Base-by-base conservation (phyloP, 2,888 invertebrate species). In the Hirtodrosophila alboralis region DNA sequence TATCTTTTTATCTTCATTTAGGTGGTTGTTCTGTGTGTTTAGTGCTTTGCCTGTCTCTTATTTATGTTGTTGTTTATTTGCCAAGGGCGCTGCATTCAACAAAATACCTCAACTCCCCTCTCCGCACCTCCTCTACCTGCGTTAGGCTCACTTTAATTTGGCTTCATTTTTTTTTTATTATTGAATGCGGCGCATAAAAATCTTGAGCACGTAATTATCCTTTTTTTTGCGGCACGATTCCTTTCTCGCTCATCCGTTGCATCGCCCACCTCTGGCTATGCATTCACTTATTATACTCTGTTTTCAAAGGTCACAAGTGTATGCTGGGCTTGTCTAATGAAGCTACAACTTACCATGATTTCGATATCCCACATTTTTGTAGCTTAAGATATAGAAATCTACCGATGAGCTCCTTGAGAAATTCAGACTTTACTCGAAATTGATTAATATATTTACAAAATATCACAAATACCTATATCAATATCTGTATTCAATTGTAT, bases 201-300 rank as follows among this genome's bases (percentile, higher is more conserved):
- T 84, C 78, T 79, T 78, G 68, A 78, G 80, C 87, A 86, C 87
- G 83, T 81, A 81, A 81, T 81, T 86, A 81, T 81, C 80, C 85
- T 81, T 81, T 79, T 60, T 81, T 67, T 56, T 51, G 33, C 33
- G 49, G 70, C 63, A 69, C 70, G 75, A 56, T 68, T 62, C 56
- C 38, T 31, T 48, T 41, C 4, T 12, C 27, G 37, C 23, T 40
- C 26, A 14, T 33, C 38, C 49, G 23, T 48, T 62, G 63, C 60
- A 44, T n/a, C 41, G 36, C 31, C 16, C 13, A 52, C 45, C 48
- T 58, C 18, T 33, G 40, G 44, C 44, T 70, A 56, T 75, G 65
- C 83, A 83, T 56, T 77, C 58, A 52, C 57, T 76, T 18, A 18
- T 5, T 18, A 18, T 18, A 18, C 18, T 18, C 18, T 18, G 1